phyloP scores from a whole-genome alignment of 2,797 vertebrate genomes.

The Somateria mollissima region DNA sequence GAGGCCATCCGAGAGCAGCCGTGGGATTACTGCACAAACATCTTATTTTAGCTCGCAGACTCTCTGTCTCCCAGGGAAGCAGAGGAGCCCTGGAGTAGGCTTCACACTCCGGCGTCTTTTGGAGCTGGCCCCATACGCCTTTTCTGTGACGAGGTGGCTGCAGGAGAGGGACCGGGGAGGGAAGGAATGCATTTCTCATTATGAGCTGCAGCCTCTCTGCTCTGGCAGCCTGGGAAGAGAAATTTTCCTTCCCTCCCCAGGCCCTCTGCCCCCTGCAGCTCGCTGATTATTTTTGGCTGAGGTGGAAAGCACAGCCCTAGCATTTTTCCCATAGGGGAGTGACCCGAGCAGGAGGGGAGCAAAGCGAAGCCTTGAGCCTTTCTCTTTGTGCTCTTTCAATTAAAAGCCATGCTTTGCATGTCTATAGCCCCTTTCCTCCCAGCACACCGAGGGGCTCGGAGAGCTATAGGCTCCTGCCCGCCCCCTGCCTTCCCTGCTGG shows the following conservation, averaged over 20 bases:
- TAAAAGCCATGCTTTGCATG: neutral
- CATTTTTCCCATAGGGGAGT: constrained; percentile 32
- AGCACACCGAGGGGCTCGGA: neutral
- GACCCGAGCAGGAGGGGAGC: neutral
- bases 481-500: neutral
- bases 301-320: constrained; percentile 26
- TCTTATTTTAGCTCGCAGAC: neutral
- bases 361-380: neutral
- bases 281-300: constrained; percentile 64
- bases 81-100: neutral
- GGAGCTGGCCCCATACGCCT: neutral
- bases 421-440: neutral
- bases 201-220: neutral
- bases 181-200: constrained; percentile 25
- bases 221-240: neutral
- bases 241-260: neutral
- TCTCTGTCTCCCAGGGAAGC: neutral
- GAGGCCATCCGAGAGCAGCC: neutral
- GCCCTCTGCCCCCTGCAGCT: constrained; percentile 38
- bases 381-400: neutral
- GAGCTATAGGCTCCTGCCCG: neutral
- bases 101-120: neutral
- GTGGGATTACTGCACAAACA: neutral
- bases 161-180: neutral
- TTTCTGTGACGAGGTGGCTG: neutral